These are phyloP conservation scores for Dromaius novaehollandiae DNA, from an alignment of 2,113 vertebrate genomes.

Conservation along the genomic window DNA sequence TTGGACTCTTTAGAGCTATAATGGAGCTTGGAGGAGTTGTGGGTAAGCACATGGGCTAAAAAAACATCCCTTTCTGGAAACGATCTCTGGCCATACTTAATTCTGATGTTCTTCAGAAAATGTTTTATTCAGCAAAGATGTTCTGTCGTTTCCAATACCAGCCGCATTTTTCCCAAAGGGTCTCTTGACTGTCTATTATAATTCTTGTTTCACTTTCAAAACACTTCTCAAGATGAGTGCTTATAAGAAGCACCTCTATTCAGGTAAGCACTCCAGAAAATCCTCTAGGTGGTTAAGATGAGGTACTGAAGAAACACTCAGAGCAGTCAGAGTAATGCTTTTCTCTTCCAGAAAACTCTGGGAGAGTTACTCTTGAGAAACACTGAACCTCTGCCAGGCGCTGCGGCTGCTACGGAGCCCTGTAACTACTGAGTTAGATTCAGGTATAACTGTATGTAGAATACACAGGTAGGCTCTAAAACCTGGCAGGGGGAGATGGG, in stretches of 20 bases:
- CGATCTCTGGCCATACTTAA: not conserved
- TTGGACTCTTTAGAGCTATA: not conserved
- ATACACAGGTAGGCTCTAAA: not conserved
- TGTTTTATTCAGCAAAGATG: not conserved
- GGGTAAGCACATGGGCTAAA: not conserved
- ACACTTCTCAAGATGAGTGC: conserved; percentile 23
- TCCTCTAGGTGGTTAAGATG: conserved; percentile 18
- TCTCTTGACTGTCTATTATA: conserved; percentile 12
- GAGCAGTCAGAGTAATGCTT: not conserved
- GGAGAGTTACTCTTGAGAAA: conserved; percentile 5
- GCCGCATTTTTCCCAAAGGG: not conserved
- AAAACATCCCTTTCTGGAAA: not conserved
- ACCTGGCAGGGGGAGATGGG: not conserved
- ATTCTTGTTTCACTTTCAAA: conserved; percentile 42
- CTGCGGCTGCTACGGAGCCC: not conserved
- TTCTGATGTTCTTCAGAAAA: conserved; percentile 5
- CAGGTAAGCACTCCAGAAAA: conserved; percentile 53
- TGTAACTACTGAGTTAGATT: not conserved
- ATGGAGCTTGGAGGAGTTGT: not conserved
- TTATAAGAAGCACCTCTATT: conserved; percentile 50
- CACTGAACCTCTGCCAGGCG: not conserved
- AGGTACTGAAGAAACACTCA: conserved; percentile 30
- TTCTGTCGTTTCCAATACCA: conserved; percentile 1
- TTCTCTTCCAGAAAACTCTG: not conserved
- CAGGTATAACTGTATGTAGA: not conserved